These are phyloP conservation scores for Linyphia triangularis DNA, from an alignment of 2,888 invertebrate genomes.

Conservation along the genomic window DNA sequence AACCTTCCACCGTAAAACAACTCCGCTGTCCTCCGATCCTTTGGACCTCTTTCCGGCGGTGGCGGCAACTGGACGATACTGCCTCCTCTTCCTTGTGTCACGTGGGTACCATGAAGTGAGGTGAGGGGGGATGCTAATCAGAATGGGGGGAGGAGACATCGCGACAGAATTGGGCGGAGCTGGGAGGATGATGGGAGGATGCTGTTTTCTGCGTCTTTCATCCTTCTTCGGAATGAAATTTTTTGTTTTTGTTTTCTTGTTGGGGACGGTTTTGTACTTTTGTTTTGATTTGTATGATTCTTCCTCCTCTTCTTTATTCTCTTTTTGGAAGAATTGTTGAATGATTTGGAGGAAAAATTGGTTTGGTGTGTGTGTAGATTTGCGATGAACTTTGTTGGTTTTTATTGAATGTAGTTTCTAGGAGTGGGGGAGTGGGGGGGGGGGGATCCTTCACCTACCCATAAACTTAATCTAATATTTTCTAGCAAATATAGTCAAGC, in stretches of 20 bases:
- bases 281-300: background rate
- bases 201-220: constrained; percentile 3
- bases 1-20: background rate
- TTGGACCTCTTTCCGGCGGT: background rate
- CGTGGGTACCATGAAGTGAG: constrained; percentile 31
- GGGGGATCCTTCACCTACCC: too few relatives aligned
- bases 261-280: background rate
- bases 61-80: background rate
- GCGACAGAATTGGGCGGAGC: constrained; percentile 58
- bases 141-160: constrained; percentile 47
- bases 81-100: background rate
- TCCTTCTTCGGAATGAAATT: background rate
- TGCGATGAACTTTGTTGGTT: too few relatives aligned
- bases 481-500: too few relatives aligned
- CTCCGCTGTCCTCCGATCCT: background rate
- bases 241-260: background rate
- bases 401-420: too few relatives aligned
- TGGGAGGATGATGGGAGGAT: constrained; percentile 31
- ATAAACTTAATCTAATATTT: too few relatives aligned
- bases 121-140: constrained; percentile 48
- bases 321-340: background rate
- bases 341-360: too few relatives aligned
- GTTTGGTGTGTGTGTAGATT: too few relatives aligned
- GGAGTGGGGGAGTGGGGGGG: too few relatives aligned
- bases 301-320: background rate